A percentile compares a stretch with the other conserved stretches of the same genome.
phyloP scores from a whole-genome alignment of 2,888 invertebrate genomes.

The Lithophane socia region DNA sequence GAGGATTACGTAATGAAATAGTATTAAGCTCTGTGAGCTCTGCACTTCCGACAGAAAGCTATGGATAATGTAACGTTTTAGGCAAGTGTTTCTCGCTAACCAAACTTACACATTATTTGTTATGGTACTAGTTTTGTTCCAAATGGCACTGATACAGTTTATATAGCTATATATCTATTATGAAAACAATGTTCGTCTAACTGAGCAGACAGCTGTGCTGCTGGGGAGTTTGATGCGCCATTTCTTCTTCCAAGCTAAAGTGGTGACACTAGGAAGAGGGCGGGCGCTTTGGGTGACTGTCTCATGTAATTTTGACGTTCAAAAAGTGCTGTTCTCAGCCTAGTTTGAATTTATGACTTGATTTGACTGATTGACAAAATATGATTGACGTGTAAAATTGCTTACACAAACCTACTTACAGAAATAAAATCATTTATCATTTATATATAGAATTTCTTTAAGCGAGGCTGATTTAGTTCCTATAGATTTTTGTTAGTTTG shows the following conservation, averaged over 20 bases:
- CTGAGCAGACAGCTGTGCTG: not conserved
- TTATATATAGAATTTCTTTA: not conserved
- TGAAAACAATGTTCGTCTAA: not conserved
- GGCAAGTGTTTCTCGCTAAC: not conserved
- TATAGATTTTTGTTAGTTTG: not conserved
- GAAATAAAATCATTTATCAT: no score
- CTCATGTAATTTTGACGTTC: not conserved
- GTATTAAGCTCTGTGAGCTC: slow-evolving; percentile 2
- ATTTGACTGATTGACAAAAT: not conserved
- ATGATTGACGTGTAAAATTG: no score
- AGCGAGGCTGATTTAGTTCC: not conserved
- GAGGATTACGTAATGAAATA: slow-evolving; percentile 29
- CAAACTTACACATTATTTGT: not conserved
- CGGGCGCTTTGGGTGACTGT: not conserved
- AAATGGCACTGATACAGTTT: not conserved
- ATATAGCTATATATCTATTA: not conserved
- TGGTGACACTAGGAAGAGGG: not conserved
- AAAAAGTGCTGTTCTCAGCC: not conserved
- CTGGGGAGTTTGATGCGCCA: not conserved
- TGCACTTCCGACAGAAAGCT: not conserved
- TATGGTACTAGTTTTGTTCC: not conserved
- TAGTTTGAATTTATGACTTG: not conserved
- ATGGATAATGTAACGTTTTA: not conserved
- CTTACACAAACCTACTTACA: no score
- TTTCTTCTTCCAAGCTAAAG: not conserved